Conservation (phyloP, 2,888 invertebrate species). For the Nomada goodeniana region DNA sequence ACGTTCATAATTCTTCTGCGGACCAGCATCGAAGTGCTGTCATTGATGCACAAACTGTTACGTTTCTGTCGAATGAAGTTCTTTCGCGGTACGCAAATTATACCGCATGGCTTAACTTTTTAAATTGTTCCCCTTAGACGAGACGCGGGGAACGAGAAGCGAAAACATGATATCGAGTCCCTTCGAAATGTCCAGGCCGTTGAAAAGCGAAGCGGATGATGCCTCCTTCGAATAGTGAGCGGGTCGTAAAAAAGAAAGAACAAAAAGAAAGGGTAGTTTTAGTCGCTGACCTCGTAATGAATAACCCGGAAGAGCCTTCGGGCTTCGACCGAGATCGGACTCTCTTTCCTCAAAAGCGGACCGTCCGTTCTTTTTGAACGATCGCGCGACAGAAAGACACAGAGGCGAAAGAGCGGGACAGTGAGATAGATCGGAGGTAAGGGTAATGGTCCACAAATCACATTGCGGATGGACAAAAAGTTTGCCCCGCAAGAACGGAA, state of each 20-base stretch:
- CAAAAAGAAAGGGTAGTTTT: conserved; percentile 60
- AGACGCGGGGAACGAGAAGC: too few relatives aligned
- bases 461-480: conserved; percentile 63
- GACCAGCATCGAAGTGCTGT: too few relatives aligned
- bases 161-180: conserved; percentile 30
- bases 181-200: conserved; percentile 45
- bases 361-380: conserved; percentile 47
- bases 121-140: too few relatives aligned
- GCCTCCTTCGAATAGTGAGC: conserved; percentile 25
- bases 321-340: conserved; percentile 70
- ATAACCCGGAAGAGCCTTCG: conserved; percentile 72
- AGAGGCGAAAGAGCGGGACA: background rate
- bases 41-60: too few relatives aligned
- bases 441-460: conserved; percentile 71
- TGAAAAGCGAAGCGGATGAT: conserved; percentile 24
- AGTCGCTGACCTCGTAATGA: conserved; percentile 68
- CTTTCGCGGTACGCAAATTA: too few relatives aligned
- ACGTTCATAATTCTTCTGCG: too few relatives aligned
- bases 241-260: conserved; percentile 46
- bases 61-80: too few relatives aligned
- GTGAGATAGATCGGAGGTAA: conserved; percentile 11
- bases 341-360: conserved; percentile 30
- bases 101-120: too few relatives aligned
- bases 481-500: conserved; percentile 54
- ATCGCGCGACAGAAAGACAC: conserved; percentile 47